These are phyloP conservation scores for Drusus annulatus DNA, from an alignment of 1,140 invertebrate species.

Conservation along the genomic window DNA sequence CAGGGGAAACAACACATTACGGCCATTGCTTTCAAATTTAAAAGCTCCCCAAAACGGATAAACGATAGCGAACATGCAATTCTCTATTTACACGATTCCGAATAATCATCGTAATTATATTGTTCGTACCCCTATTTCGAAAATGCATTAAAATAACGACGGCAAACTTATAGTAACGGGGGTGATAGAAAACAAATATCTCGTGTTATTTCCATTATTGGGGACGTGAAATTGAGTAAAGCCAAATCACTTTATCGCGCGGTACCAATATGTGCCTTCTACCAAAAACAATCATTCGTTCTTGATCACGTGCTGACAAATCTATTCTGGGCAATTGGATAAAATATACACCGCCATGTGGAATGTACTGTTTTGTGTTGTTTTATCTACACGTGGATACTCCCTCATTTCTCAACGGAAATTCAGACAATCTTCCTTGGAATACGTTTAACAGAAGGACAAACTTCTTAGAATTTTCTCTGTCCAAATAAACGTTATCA, in stretches of 20 bases:
- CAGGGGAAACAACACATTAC: too few relatives aligned
- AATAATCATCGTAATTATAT: slow-evolving; percentile 26
- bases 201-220: slow-evolving; percentile 7
- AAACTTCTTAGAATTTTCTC: too few relatives aligned
- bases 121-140: slow-evolving; percentile 2
- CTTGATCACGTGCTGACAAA: slow-evolving; percentile 41
- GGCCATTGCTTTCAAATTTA: too few relatives aligned
- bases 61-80: slow-evolving; percentile 18
- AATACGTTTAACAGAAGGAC: too few relatives aligned
- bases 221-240: slow-evolving; percentile 39
- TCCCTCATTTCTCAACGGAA: too few relatives aligned
- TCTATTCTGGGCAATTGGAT: slow-evolving; percentile 24
- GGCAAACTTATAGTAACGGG: slow-evolving; percentile 3
- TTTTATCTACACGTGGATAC: too few relatives aligned
- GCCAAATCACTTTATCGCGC: slow-evolving; percentile 52
- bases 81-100: slow-evolving; percentile 31
- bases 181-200: slow-evolving; percentile 42
- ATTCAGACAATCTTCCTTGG: too few relatives aligned
- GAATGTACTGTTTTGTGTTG: too few relatives aligned
- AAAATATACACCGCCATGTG: background rate
- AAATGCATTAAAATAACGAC: slow-evolving; percentile 32
- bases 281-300: slow-evolving; percentile 45
- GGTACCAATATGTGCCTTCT: slow-evolving; percentile 51
- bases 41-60: too few relatives aligned
- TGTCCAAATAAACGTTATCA: too few relatives aligned